phyloP scores from a whole-genome alignment of 2,888 invertebrate genomes.

The Drosophila nigricruria region DNA sequence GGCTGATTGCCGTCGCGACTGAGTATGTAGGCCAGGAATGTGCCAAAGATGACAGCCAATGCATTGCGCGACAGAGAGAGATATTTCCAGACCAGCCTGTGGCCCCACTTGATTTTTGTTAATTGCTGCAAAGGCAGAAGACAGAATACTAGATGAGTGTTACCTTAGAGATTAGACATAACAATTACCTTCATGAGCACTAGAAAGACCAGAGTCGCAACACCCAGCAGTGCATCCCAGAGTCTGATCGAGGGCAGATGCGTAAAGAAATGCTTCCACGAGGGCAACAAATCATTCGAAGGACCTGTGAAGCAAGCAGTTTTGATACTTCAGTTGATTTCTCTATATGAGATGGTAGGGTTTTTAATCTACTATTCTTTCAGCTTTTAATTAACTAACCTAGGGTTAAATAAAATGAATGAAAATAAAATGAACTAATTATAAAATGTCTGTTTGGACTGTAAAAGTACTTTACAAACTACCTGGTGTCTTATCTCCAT shows the following conservation, averaged over 20 bases:
- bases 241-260: constrained; percentile 87
- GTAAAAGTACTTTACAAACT: neutral
- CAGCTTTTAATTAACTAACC: neutral
- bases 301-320: constrained; percentile 58
- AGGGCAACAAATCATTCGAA: constrained; percentile 89
- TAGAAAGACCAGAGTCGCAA: constrained; percentile 88
- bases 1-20: constrained; percentile 86
- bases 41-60: constrained; percentile 90
- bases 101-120: constrained; percentile 84
- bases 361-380: neutral
- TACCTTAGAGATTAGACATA: too few species aligned
- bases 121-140: constrained; percentile 85
- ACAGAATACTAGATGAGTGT: neutral
- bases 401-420: neutral
- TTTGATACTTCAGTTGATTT: neutral
- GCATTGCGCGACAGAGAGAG: constrained; percentile 91
- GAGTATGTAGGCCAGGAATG: constrained; percentile 88
- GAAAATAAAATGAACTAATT: neutral
- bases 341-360: neutral
- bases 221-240: constrained; percentile 90
- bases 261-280: constrained; percentile 88
- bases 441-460: neutral
- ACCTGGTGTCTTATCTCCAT: neutral
- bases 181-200: constrained; percentile 88
- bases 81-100: constrained; percentile 81